phyloP scores from a whole-genome alignment of 2,113 vertebrate genomes.

The Erinaceus europaeus region DNA sequence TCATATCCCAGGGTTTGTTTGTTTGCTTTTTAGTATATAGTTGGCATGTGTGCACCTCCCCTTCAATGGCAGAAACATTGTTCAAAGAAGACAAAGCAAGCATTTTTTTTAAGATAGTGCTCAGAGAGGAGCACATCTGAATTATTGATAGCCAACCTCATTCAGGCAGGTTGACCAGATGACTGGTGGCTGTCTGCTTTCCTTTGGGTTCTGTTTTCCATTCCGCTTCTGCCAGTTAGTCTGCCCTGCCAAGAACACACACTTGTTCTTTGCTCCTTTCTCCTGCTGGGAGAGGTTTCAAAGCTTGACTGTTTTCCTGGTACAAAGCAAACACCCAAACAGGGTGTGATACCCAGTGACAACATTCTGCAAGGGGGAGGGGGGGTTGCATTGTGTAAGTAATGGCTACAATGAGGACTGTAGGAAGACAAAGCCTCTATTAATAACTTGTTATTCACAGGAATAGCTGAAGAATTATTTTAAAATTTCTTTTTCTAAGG shows the following conservation, averaged over 20 bases:
- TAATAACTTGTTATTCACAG: not conserved
- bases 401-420: not conserved
- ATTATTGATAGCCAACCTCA: conserved; percentile 66
- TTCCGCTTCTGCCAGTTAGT: conserved; percentile 53
- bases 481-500: not conserved
- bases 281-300: not conserved
- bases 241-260: conserved; percentile 13
- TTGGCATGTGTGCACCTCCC: not conserved
- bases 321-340: not conserved
- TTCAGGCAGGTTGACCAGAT: conserved; percentile 43
- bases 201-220: conserved; percentile 61
- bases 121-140: conserved; percentile 45
- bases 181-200: not conserved
- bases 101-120: not conserved
- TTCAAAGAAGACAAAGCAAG: conserved; percentile 6
- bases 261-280: not conserved
- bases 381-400: not conserved
- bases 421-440: not conserved
- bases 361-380: not conserved
- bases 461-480: not conserved
- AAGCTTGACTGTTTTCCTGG: not conserved
- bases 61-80: not conserved
- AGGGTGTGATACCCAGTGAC: not conserved
- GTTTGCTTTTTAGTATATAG: not conserved
- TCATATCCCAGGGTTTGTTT: not conserved